A percentile compares a stretch with the other conserved stretches of the same genome.
Conservation (phyloP, 2,888 invertebrate species). For the Ichneumoninae sp. region DNA sequence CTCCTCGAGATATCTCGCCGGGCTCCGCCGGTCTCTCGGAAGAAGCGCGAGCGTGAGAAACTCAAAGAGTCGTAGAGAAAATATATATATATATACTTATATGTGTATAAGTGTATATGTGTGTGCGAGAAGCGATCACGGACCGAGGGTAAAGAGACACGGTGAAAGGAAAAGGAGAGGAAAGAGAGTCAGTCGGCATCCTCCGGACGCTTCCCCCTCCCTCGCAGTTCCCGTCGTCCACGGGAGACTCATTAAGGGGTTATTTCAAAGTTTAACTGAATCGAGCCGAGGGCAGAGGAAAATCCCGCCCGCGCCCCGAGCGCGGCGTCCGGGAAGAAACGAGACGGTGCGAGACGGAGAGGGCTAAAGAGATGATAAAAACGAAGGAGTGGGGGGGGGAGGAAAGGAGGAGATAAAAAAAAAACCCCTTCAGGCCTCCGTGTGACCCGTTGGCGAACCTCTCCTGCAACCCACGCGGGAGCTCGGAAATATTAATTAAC, state of each 20-base stretch:
- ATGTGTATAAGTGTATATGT: not conserved
- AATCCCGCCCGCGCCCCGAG: not conserved
- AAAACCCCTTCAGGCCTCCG: conserved; percentile 27
- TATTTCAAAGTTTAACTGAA: conserved; percentile 82
- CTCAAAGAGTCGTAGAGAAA: conserved; percentile 42
- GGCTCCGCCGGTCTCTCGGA: conserved; percentile 6
- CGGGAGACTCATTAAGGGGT: conserved; percentile 81
- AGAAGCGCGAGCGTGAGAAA: conserved; percentile 52
- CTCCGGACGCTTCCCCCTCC: conserved; percentile 70
- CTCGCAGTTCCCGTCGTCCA: conserved; percentile 65
- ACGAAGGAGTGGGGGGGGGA: not conserved
- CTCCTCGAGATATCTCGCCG: not conserved
- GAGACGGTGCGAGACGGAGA: conserved; percentile 70
- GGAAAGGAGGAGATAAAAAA: conserved; percentile 45
- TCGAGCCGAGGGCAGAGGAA: conserved; percentile 74
- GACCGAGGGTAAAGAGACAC: conserved; percentile 3
- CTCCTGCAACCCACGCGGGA: conserved; percentile 49
- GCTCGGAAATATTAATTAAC: conserved; percentile 79
- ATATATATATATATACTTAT: not conserved
- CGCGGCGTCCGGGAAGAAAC: conserved; percentile 2
- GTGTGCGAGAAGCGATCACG: conserved; percentile 2
- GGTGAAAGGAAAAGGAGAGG: conserved; percentile 49
- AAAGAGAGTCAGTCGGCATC: conserved; percentile 72
- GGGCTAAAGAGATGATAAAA: conserved; percentile 59
- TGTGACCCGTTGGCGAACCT: conserved; percentile 55